Percentiles rank a stretch among this genome's conserved stretches.
Evolutionary conservation across 2,888 invertebrate genomes (phyloP).

Genomic region (Eurytoma adleriae): DNA sequence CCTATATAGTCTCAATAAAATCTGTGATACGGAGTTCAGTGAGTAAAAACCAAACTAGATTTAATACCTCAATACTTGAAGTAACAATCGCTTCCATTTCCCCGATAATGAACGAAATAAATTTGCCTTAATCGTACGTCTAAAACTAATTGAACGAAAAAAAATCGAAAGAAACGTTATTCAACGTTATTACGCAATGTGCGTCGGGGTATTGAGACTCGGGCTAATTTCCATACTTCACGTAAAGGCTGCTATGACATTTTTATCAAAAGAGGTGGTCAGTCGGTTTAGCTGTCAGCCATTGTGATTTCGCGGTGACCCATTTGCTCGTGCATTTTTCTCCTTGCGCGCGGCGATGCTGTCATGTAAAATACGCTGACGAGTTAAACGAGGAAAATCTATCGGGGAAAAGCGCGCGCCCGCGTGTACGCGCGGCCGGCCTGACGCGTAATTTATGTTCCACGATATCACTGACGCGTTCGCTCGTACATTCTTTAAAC

Average conservation of each 20-base stretch:
- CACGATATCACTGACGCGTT: conserved; percentile 28
- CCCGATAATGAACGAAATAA: too few relatives aligned
- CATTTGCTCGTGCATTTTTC: conserved; percentile 43
- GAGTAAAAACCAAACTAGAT: too few relatives aligned
- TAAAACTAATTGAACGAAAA: too few relatives aligned
- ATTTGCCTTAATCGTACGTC: too few relatives aligned
- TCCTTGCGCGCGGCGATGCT: conserved; percentile 22
- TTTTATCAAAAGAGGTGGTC: conserved; percentile 44
- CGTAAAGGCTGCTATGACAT: conserved; percentile 40
- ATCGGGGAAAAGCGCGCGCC: conserved; percentile 39
- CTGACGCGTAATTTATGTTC: conserved; percentile 43
- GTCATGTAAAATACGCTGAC: conserved; percentile 49
- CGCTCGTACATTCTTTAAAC: conserved; percentile 1
- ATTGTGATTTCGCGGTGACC: conserved; percentile 56
- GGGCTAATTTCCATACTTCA: conserved; percentile 36
- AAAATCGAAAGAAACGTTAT: too few relatives aligned
- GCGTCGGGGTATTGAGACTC: conserved; percentile 1
- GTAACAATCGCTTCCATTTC: too few relatives aligned
- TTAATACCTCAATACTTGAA: too few relatives aligned
- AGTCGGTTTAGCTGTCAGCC: conserved; percentile 33
- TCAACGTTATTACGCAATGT: conserved; percentile 1
- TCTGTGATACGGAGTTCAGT: too few relatives aligned
- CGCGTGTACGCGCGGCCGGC: background rate
- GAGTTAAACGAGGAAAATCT: conserved; percentile 50
- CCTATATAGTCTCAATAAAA: too few relatives aligned